A percentile compares a stretch with the other conserved stretches of the same genome.
Conservation (phyloP, 35 echinoderm and acorn worm genomes). For the Patiria miniata region DNA sequence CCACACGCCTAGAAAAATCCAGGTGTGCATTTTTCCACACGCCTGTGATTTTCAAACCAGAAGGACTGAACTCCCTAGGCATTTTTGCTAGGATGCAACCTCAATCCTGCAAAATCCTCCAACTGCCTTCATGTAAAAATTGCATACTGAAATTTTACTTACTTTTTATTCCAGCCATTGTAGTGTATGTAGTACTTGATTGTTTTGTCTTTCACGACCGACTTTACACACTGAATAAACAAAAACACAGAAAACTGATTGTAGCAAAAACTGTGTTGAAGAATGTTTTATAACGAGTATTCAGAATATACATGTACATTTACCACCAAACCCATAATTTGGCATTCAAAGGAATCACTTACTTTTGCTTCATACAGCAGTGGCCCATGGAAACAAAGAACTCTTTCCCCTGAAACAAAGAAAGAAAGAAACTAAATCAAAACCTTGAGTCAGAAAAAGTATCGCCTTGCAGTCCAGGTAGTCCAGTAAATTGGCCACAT, state of each 20-base stretch:
- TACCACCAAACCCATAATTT: no score
- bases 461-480: no score
- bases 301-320: no score
- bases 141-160: conserved; percentile 20
- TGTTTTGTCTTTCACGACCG: conserved; percentile 87
- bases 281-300: no score
- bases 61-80: no score
- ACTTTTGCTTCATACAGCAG: conserved; percentile 98
- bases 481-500: no score
- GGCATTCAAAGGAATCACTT: not conserved
- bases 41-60: no score
- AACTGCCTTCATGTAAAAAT: not conserved
- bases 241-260: conserved; percentile 16
- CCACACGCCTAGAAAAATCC: no score
- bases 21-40: no score
- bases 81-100: no score
- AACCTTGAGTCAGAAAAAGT: no score
- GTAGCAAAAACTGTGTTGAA: not conserved
- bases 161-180: conserved; percentile 99
- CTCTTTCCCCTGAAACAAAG: conserved; percentile 80
- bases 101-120: no score
- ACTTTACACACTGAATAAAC: conserved; percentile 82
- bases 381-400: conserved; percentile 96
- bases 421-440: not conserved
- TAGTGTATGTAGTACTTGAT: conserved; percentile 97